phyloP scores from a whole-genome alignment of 2,888 invertebrate genomes.

The Megalurothrips usitatus region DNA sequence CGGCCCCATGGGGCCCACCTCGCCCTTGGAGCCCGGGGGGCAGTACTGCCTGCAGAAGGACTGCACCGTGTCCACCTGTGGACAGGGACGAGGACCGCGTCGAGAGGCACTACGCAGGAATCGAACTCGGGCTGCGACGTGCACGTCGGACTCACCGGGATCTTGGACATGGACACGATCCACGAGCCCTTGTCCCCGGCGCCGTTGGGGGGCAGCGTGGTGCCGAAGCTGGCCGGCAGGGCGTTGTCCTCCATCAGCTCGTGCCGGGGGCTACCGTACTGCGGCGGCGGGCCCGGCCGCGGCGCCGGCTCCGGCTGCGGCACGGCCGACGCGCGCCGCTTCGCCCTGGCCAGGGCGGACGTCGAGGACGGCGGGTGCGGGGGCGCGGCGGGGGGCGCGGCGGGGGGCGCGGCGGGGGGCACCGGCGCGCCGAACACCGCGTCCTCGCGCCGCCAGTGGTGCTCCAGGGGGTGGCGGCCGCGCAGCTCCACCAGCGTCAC shows the following conservation, averaged over 20 bases:
- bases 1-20: constrained; percentile 55
- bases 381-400: background rate
- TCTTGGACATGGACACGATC: constrained; percentile 24
- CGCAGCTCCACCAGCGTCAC: constrained; percentile 7
- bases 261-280: background rate
- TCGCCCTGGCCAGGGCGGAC: background rate
- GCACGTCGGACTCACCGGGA: background rate
- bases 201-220: constrained; percentile 6
- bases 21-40: constrained; percentile 13
- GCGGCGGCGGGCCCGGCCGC: background rate
- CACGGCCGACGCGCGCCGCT: background rate
- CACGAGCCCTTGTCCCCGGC: constrained; percentile 3
- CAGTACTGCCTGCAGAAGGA: constrained; percentile 17
- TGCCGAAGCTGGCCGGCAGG: constrained; percentile 13
- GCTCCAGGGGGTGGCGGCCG: background rate
- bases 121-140: background rate
- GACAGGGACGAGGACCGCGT: background rate
- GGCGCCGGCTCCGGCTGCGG: background rate
- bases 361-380: background rate
- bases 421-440: background rate
- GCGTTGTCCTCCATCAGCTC: constrained; percentile 24
- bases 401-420: background rate
- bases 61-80: background rate
- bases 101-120: background rate
- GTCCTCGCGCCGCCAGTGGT: background rate